phyloP scores from a whole-genome alignment of 2,888 invertebrate species.

The Orchesellides sinensis region DNA sequence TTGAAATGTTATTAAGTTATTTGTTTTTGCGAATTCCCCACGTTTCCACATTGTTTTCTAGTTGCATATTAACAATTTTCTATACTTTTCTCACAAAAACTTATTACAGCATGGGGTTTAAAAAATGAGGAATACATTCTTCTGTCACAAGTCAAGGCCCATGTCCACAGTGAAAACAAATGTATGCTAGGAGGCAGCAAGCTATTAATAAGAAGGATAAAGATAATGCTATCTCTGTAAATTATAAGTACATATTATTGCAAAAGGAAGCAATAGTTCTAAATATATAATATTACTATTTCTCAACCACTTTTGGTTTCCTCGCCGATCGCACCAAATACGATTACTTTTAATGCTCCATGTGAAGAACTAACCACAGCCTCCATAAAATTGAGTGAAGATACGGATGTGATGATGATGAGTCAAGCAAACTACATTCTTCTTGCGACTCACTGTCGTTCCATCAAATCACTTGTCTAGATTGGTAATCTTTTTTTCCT shows the following conservation, averaged over 20 bases:
- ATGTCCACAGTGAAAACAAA: no score
- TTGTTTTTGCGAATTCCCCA: no score
- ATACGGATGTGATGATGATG: constrained; percentile 9
- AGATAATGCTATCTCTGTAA: no score
- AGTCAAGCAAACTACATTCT: neutral
- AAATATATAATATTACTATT: constrained; percentile 1
- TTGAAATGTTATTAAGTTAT: no score
- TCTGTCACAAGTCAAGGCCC: no score
- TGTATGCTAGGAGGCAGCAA: no score
- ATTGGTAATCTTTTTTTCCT: constrained; percentile 26
- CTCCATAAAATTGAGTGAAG: constrained; percentile 22
- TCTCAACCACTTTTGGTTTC: constrained; percentile 14
- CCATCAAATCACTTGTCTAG: constrained; percentile 21
- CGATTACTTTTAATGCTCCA: neutral
- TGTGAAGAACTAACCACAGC: constrained; percentile 30
- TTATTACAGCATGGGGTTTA: no score
- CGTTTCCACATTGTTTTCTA: no score
- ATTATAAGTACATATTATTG: neutral
- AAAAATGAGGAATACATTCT: no score
- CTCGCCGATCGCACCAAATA: constrained; percentile 16
- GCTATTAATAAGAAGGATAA: no score
- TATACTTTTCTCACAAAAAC: no score
- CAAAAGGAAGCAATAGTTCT: neutral
- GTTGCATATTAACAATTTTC: no score
- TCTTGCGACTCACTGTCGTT: neutral